phyloP scores from a whole-genome alignment of 64 coral and sea anemone species.

The Pocillopora damicornis region DNA sequence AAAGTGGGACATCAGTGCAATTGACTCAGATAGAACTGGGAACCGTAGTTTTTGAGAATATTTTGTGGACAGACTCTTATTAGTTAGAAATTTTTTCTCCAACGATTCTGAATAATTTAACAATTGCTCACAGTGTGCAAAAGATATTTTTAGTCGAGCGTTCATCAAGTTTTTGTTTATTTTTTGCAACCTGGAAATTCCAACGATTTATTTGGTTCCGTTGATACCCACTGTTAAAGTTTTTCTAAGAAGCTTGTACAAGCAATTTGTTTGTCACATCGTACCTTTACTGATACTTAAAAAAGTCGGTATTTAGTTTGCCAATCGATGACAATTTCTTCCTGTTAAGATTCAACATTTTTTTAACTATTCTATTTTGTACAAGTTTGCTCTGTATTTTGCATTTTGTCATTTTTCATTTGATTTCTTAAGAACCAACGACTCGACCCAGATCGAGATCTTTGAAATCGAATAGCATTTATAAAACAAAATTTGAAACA shows the following conservation, averaged over 20 bases:
- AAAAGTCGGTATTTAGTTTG: not conserved
- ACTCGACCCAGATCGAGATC: not conserved
- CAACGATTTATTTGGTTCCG: not conserved
- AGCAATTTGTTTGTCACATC: not conserved
- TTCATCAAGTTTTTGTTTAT: not conserved
- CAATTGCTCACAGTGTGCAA: not conserved
- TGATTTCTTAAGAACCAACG: not conserved
- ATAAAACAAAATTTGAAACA: not conserved
- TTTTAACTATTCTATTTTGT: not conserved
- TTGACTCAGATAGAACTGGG: too few relatives aligned
- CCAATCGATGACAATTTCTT: not conserved
- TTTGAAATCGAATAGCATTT: not conserved
- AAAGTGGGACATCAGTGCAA: too few relatives aligned
- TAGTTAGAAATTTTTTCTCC: not conserved
- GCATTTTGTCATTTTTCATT: too few relatives aligned
- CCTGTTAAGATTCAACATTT: not conserved
- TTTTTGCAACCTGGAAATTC: not conserved
- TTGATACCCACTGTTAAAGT: not conserved
- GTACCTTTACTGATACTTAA: not conserved
- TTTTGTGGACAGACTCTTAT: not conserved
- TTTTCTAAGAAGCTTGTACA: not conserved
- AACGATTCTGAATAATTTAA: not conserved
- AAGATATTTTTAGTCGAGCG: constrained; percentile 1
- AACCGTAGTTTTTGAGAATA: not conserved
- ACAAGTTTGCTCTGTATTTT: not conserved